Percentiles rank a stretch among this genome's conserved stretches.
phyloP scores from a whole-genome alignment of 2,797 vertebrate genomes.

The Mus caroli region DNA sequence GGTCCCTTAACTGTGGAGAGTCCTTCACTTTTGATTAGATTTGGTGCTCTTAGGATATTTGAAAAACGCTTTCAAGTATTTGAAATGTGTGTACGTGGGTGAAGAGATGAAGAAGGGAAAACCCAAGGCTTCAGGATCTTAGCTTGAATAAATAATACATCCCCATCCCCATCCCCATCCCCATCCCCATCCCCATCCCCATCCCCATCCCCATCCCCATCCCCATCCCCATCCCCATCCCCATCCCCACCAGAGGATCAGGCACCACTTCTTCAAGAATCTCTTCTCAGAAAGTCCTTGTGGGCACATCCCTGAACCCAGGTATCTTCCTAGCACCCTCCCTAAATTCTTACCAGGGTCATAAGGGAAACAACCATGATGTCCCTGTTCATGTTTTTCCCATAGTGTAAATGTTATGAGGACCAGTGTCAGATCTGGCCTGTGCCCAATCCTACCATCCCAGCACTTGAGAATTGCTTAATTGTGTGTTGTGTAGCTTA shows the following conservation, averaged over 20 bases:
- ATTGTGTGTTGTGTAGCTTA: background rate
- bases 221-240: too few species aligned
- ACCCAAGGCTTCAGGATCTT: background rate
- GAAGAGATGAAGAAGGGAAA: conserved; percentile 48
- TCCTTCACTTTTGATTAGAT: conserved; percentile 77
- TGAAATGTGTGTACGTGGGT: conserved; percentile 53
- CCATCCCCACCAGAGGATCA: background rate
- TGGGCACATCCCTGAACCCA: background rate
- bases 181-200: too few species aligned
- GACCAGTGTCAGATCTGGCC: background rate
- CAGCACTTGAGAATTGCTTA: background rate
- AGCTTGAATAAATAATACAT: background rate
- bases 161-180: background rate
- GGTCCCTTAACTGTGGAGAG: conserved; percentile 85
- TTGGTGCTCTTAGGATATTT: conserved; percentile 74
- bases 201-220: too few species aligned
- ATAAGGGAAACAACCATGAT: background rate
- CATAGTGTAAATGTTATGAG: background rate
- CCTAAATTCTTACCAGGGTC: background rate
- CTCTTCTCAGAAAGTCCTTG: background rate
- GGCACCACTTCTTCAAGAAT: conserved; percentile 21
- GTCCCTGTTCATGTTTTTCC: background rate
- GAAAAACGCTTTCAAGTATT: conserved; percentile 79
- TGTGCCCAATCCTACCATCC: background rate
- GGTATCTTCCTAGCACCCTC: background rate